Conservation (phyloP, 2,888 invertebrate species). For the Orthosia gracilis region DNA sequence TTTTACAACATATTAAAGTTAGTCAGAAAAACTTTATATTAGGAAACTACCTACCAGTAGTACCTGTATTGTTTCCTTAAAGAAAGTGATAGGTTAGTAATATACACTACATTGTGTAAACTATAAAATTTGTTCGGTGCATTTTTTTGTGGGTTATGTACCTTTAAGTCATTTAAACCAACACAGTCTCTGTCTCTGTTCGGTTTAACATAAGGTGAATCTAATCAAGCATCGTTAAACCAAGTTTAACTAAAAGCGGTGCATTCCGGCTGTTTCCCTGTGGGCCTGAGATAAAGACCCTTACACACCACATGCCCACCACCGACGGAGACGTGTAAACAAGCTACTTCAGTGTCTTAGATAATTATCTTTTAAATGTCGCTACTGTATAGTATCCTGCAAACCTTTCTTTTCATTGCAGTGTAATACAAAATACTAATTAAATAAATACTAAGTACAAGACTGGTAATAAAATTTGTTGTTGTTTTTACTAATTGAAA, state of each 20-base stretch:
- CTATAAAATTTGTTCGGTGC: no score
- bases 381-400: slow-evolving; percentile 51
- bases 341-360: slow-evolving; percentile 61
- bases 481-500: no score
- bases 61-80: no score
- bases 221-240: slow-evolving; percentile 37
- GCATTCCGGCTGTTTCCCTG: slow-evolving; percentile 38
- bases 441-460: slow-evolving; percentile 23
- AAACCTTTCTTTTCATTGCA: slow-evolving; percentile 50
- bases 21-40: no score
- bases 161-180: not conserved
- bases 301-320: slow-evolving; percentile 73
- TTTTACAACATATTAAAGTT: not conserved
- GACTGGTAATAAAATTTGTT: slow-evolving; percentile 6
- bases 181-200: not conserved
- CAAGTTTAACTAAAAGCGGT: slow-evolving; percentile 57
- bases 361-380: slow-evolving; percentile 67
- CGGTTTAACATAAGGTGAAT: slow-evolving; percentile 1
- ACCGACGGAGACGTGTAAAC: slow-evolving; percentile 70
- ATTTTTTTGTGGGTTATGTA: no score
- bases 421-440: slow-evolving; percentile 42
- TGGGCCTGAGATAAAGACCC: slow-evolving; percentile 71
- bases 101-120: no score
- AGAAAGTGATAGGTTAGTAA: no score
- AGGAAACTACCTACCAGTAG: no score